These are phyloP conservation scores for Periparus ater DNA, from an alignment of 2,797 vertebrate genomes.

Conservation along the genomic window DNA sequence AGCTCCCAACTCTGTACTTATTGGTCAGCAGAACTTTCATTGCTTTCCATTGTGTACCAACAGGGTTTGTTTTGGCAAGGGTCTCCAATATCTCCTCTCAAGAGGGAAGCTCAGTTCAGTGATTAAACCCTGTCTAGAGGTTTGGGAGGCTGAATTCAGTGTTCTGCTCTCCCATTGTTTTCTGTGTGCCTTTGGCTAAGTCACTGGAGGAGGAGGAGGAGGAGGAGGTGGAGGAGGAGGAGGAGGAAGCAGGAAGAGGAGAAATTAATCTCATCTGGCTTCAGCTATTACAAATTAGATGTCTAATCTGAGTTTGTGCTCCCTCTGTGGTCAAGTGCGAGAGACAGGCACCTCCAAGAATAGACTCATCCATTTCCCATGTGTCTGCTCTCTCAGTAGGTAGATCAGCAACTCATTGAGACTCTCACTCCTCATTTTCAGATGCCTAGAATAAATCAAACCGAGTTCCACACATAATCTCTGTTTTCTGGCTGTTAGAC, in stretches of 20 bases:
- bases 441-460: background rate
- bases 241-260: background rate
- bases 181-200: slow-evolving; percentile 5
- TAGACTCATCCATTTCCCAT: background rate
- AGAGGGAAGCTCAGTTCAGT: background rate
- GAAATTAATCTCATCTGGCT: background rate
- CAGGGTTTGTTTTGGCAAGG: background rate
- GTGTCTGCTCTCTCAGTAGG: background rate
- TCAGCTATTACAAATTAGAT: background rate
- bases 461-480: background rate
- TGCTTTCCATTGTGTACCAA: background rate
- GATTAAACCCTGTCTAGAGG: background rate
- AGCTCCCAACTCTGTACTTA: background rate
- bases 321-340: background rate
- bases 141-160: background rate
- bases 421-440: background rate
- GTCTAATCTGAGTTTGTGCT: background rate
- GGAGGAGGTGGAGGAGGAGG: background rate
- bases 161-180: slow-evolving; percentile 11
- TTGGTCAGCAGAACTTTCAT: background rate
- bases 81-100: background rate
- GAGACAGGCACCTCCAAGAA: background rate
- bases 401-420: background rate
- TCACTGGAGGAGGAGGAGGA: background rate
- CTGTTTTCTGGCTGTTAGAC: background rate